Percentiles rank a stretch among this genome's conserved stretches.
Evolutionary conservation across 2,888 invertebrate genomes (phyloP).

Genomic region (Parnassius apollo): DNA sequence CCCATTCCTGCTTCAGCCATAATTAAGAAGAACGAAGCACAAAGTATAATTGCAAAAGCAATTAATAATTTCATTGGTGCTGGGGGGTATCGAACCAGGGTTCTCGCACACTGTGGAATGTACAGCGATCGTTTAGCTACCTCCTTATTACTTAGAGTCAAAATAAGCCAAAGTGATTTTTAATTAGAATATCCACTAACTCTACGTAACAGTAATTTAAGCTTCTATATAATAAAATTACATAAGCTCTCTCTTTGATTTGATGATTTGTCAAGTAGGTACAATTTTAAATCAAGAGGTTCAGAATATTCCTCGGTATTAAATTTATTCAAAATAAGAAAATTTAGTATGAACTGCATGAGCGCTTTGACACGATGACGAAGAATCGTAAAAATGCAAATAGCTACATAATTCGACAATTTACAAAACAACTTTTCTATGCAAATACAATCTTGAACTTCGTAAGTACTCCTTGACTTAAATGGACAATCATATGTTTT

Average conservation of each 20-base stretch:
- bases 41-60: too few species aligned
- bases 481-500: neutral
- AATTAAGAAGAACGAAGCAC: too few species aligned
- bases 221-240: constrained; percentile 10
- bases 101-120: too few species aligned
- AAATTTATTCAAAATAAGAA: constrained; percentile 12
- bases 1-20: too few species aligned
- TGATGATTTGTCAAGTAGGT: too few species aligned
- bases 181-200: too few species aligned
- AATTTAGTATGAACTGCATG: constrained; percentile 1
- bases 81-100: too few species aligned
- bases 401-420: constrained; percentile 14
- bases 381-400: constrained; percentile 13
- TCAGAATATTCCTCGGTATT: neutral
- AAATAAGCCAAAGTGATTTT: too few species aligned
- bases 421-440: constrained; percentile 10
- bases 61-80: too few species aligned
- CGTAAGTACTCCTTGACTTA: neutral
- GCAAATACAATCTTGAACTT: constrained; percentile 1
- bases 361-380: constrained; percentile 4
- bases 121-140: too few species aligned
- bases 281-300: neutral
- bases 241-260: constrained; percentile 6
- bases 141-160: too few species aligned
- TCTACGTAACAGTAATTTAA: too few species aligned